Percentiles rank a stretch among this genome's conserved stretches.
These are phyloP conservation scores for Cyphomyrus plagiostoma DNA, from an alignment of 2,113 vertebrate genomes.

Conservation along the genomic window DNA sequence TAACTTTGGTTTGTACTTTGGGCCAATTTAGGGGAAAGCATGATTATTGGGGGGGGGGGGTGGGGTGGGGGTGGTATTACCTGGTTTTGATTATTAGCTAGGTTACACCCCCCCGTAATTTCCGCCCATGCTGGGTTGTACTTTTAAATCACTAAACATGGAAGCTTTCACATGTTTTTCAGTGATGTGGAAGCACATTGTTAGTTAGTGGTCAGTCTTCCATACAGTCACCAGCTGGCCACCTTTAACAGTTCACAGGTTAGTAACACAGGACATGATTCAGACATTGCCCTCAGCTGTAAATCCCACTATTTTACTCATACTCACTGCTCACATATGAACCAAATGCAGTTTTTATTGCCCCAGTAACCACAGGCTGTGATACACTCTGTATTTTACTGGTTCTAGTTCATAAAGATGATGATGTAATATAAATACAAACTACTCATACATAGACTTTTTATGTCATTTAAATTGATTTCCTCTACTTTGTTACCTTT, in stretches of 20 bases:
- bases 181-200: not conserved
- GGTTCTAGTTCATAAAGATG: not conserved
- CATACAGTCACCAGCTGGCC: not conserved
- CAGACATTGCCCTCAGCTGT: not conserved
- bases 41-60: no score
- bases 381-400: not conserved
- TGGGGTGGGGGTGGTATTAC: no score
- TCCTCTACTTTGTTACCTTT: not conserved
- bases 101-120: no score
- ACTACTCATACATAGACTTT: not conserved
- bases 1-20: no score
- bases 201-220: not conserved
- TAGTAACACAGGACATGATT: not conserved
- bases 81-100: no score
- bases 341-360: not conserved
- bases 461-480: not conserved
- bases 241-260: not conserved
- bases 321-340: not conserved
- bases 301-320: not conserved
- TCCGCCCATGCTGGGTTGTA: not conserved
- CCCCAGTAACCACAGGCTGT: not conserved
- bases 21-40: no score
- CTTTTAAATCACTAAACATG: not conserved
- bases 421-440: slow-evolving; percentile 4
- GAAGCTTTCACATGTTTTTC: not conserved